Base-by-base conservation (phyloP, 2,113 vertebrate species). In the Pollachius pollachius region DNA sequence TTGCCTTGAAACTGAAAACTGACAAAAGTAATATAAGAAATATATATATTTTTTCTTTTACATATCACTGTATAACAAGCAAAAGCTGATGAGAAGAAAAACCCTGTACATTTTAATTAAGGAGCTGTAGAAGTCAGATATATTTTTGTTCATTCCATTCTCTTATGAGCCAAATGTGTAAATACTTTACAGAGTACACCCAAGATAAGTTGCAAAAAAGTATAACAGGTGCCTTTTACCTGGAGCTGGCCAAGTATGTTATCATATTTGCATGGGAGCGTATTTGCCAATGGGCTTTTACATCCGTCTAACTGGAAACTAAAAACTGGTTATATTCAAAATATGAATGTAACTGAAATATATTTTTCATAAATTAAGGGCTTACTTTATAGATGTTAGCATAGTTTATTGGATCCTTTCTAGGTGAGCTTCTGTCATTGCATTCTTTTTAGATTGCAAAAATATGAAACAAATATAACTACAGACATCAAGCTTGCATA, bases 251-350 rank as follows among this genome's bases (percentile, higher is more conserved):
- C 41, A 48, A 48, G 41, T 48, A 48, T 48, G 41, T 13, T 9
- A 48, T 48, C 41, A 48, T 48, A 48, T 48, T 41, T 41, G 37
- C 37, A 41, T 6, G 37, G 37, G 37, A 77, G 64, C 37, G 48
- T 52, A 65, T 70, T 52, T 68, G 41, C 41, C 41, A 48, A 48
- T 48, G 56, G 27, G 56, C 54, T 75, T 73, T 64, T 64, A 19
- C 48, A 18, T 54, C 18, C 19, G 21, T 76, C 48, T 74, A 65
- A 68, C 37, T 71, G 71, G 54, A n/a, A n/a, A n/a, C n/a, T n/a
- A n/a, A n/a, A 16, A 16, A 48, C 12, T 48, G 41, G 41, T 48
- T 48, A 12, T 48, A 48, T 13, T 48, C 41, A 48, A 48, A 12
- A 48, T 48, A 48, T 48, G 41, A 48, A 3, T 13, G 9, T 48